Base-by-base conservation (phyloP, 2,113 vertebrate species). In the Rhinolophus ferrumequinum region DNA sequence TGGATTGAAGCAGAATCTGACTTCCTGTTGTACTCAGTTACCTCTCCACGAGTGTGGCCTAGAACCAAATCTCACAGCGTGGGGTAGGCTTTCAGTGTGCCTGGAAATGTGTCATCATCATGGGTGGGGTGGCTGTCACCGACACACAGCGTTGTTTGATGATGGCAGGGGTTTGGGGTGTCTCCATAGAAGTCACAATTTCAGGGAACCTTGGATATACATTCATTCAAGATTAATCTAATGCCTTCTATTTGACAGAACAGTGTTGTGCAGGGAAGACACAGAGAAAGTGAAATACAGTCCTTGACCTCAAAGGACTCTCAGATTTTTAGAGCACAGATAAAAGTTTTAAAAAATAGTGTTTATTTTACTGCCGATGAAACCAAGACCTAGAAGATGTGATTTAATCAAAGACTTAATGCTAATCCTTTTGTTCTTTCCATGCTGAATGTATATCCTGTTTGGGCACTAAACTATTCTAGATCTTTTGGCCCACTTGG, bases 331-430 rank as follows among this genome's bases (percentile, higher is more conserved):
- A 79, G 35, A 30, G 28, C 38, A 70, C 50, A 92, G 58, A 87
- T 44, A 82, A 81, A 70, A 75, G 2, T 77, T 67, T 35, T 0
- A 54, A 56, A 24, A 47, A 56, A 66, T 52, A 19, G 76, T 50
- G 18, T 21, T 73, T 4, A 38, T 60, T 44, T 83, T 92, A 75
- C 24, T 86, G 67, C 38, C 88, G 33, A 89, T 94, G 38, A 72
- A 93, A 54, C 16, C 24, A 35, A 87, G 35, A 11, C 6, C 60
- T 88, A 72, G 7, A 19, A n/a, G 44, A 47, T 81, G 5, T 50
- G 41, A 38, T 96, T 93, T 96, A 86, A 94, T 95, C 0, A 60
- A 86, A 94, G 30, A 67, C 67, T 73, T 89, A 89, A 73, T 80
- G 19, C 26, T 95, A 64, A 70, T 58, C 14, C 82, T 16, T 76